Conservation (phyloP, 2,888 invertebrate species). For the Eilema caniola region DNA sequence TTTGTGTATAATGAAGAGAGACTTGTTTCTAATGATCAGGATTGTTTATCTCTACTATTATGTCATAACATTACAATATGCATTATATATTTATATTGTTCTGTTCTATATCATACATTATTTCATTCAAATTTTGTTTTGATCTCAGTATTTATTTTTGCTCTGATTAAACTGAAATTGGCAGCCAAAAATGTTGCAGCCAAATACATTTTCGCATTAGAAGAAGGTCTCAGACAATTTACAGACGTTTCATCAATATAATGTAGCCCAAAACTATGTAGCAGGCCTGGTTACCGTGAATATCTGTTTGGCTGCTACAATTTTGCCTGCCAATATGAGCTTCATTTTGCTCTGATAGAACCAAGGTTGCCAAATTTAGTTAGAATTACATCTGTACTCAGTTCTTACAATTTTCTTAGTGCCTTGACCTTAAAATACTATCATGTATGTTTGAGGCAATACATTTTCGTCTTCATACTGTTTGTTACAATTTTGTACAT, state of each 20-base stretch:
- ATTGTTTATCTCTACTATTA: conserved; percentile 12
- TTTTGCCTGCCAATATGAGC: no score
- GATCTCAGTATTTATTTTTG: no score
- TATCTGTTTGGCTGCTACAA: no score
- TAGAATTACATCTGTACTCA: neutral
- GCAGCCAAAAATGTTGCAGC: no score
- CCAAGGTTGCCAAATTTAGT: conserved; percentile 11
- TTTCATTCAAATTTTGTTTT: conserved; percentile 23
- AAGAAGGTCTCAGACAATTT: no score
- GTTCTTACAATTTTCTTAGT: conserved; percentile 8
- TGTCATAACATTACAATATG: neutral
- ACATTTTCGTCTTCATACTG: conserved; percentile 14
- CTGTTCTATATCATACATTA: conserved; percentile 5
- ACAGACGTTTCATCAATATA: no score
- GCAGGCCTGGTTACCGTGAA: no score
- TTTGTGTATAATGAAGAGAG: neutral
- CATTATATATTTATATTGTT: conserved; percentile 16
- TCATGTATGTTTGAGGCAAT: neutral
- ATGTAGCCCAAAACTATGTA: no score
- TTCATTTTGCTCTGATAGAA: neutral
- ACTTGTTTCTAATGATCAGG: conserved; percentile 13
- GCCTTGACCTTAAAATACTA: neutral
- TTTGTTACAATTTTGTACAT: conserved; percentile 53
- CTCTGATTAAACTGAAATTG: conserved; percentile 1
- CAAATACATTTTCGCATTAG: no score